Evolutionary conservation across 1,140 invertebrate genomes (phyloP).

Genomic region (Nomia melanderi): DNA sequence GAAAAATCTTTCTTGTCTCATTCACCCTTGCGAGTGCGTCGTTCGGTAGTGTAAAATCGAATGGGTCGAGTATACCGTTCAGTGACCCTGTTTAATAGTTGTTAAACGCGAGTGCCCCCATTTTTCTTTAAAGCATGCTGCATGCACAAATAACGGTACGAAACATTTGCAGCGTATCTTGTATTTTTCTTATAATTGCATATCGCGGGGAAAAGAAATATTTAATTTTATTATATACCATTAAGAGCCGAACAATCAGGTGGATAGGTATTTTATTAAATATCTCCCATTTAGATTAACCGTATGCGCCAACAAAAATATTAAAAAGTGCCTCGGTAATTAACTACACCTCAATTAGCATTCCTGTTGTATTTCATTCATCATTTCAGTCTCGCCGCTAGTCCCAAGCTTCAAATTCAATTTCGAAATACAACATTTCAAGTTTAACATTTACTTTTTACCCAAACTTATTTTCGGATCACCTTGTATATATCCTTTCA

Average conservation of each 20-base stretch:
- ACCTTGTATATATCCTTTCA: background rate
- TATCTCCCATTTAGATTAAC: too few relatives aligned
- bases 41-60: constrained; percentile 43
- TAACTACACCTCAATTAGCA: too few relatives aligned
- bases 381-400: too few relatives aligned
- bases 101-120: constrained; percentile 44
- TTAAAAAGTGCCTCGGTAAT: too few relatives aligned
- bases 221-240: too few relatives aligned
- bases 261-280: too few relatives aligned
- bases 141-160: constrained; percentile 40
- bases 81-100: constrained; percentile 54
- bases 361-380: too few relatives aligned
- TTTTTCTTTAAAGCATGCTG: constrained; percentile 46
- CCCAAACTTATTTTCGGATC: background rate
- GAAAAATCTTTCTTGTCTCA: background rate
- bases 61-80: constrained; percentile 48
- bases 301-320: too few relatives aligned
- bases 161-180: constrained; percentile 16
- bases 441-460: too few relatives aligned
- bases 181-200: background rate
- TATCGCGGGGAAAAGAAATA: background rate
- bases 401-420: too few relatives aligned
- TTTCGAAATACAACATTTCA: too few relatives aligned
- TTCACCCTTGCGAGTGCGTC: background rate
- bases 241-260: too few relatives aligned